phyloP scores from a whole-genome alignment of 2,113 vertebrate genomes.

The Tonatia bakeri region DNA sequence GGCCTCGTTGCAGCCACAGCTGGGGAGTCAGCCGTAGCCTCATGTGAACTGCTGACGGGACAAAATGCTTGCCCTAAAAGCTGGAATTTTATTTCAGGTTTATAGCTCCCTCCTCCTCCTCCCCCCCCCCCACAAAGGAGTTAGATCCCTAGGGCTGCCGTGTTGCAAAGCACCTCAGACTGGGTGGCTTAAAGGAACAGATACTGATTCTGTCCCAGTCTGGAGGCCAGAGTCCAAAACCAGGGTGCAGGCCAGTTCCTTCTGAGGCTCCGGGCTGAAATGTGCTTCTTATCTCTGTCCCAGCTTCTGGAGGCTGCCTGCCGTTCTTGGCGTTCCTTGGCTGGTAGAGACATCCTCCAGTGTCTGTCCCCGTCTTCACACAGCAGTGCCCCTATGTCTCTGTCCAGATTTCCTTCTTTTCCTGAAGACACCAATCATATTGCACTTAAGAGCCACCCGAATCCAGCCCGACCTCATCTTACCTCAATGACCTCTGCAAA shows the following conservation, averaged over 20 bases:
- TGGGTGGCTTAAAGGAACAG: neutral
- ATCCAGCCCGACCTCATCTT: neutral
- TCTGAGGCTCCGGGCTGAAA: neutral
- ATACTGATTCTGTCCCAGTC: accelerated
- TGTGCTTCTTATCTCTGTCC: accelerated
- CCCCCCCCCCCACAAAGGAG: accelerated
- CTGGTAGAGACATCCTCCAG: too few relatives aligned
- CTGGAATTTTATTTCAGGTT: neutral
- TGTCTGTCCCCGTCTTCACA: neutral
- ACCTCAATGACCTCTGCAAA: neutral
- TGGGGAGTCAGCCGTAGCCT: neutral
- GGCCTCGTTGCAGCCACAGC: accelerated
- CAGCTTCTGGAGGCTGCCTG: neutral
- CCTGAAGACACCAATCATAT: neutral
- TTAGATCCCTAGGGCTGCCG: neutral
- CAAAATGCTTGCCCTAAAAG: neutral
- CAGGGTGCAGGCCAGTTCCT: neutral
- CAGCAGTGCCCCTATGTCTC: neutral
- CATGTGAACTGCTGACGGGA: accelerated
- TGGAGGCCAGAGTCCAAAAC: neutral
- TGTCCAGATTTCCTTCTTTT: neutral
- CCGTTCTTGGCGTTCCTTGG: accelerated
- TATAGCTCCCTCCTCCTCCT: too few relatives aligned
- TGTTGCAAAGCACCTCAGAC: neutral
- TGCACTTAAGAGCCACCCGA: too few relatives aligned